Evolutionary conservation across 2,113 vertebrate genomes (phyloP), one percentile per base, ranked within the genome.

Genomic region (Odontophorus gujanensis): DNA sequence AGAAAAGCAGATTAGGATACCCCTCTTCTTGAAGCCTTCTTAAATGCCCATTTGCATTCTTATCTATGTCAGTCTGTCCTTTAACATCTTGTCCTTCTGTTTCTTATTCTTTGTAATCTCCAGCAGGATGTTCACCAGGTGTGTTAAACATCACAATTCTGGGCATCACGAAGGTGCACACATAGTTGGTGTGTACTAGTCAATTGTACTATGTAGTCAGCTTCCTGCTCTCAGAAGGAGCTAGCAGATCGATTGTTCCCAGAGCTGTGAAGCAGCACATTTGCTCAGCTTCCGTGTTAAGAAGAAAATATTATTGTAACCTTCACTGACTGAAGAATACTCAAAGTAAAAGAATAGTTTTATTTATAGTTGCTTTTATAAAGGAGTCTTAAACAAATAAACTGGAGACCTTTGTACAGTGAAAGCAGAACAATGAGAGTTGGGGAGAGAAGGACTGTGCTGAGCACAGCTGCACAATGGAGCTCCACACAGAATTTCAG

Each of bases 281-380:
- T 81, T 84, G 51, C 79, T 88, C 58, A 85, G 36, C 73, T 78
- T 83, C 58, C 0, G 0, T 71, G 40, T 51, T 85, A 63, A 88
- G 85, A 92, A 79, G 69, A 73, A 92, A 88, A 47, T 61, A n/a
- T 91, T 94, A 83, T 90, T 78, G 26, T 93, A 95, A 88, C 66
- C 61, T 93, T 79, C 67, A 61, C 30, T 88, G 79, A 78, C 51
- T 66, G 85, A 90, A 86, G 73, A 90, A 81, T 81, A 75, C 80
- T 93, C 0, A 0, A 81, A 86, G 66, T 62, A 88, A 51, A 75
- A 65, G 87, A 90, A 36, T 48, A 78, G 58, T 72, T n/a, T 93
- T 76, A 77, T 79, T 94, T 66, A 84, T 91, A 90, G 93, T 93
- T 94, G 81, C 47, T 87, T 96, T 81, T 75, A 18, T 91, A 72